Evolutionary conservation across 1,140 invertebrate genomes (phyloP).

Genomic region (Zaprionus gabonicus): DNA sequence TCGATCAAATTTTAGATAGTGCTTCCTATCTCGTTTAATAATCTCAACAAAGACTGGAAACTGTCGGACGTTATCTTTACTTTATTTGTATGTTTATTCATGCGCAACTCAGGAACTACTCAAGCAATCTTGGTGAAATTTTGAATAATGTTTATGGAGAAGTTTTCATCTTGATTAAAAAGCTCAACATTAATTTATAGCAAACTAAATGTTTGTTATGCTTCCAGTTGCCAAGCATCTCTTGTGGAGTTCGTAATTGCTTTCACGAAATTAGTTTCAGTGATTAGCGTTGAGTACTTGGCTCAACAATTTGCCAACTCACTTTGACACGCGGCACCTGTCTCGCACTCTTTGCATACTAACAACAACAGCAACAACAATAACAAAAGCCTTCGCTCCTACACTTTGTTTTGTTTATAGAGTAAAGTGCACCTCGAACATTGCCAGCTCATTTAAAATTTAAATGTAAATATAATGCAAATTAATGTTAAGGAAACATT

Average conservation of each 20-base stretch:
- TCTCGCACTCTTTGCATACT: slow-evolving; percentile 3
- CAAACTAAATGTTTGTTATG: slow-evolving; percentile 1
- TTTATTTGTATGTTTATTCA: background rate
- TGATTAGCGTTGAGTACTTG: slow-evolving; percentile 4
- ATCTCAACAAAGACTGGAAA: background rate
- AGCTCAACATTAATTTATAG: background rate
- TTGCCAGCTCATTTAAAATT: slow-evolving; percentile 66
- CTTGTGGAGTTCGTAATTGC: slow-evolving; percentile 25
- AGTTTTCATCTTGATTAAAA: slow-evolving; percentile 2
- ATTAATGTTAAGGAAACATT: slow-evolving; percentile 75
- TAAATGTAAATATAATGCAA: slow-evolving; percentile 80
- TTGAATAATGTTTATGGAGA: background rate
- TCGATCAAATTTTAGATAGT: too few species aligned
- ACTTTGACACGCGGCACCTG: slow-evolving; percentile 40
- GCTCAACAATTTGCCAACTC: slow-evolving; percentile 21
- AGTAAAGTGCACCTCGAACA: slow-evolving; percentile 45
- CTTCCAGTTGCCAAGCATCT: background rate
- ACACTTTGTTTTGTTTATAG: slow-evolving; percentile 11
- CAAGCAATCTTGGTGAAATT: background rate
- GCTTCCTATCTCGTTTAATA: slow-evolving; percentile 2
- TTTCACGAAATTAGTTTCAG: slow-evolving; percentile 18
- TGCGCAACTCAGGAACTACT: background rate
- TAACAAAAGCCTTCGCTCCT: too few species aligned
- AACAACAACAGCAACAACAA: background rate
- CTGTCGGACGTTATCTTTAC: too few species aligned